phyloP scores from a whole-genome alignment of 2,113 vertebrate genomes.

The Etia nguti region DNA sequence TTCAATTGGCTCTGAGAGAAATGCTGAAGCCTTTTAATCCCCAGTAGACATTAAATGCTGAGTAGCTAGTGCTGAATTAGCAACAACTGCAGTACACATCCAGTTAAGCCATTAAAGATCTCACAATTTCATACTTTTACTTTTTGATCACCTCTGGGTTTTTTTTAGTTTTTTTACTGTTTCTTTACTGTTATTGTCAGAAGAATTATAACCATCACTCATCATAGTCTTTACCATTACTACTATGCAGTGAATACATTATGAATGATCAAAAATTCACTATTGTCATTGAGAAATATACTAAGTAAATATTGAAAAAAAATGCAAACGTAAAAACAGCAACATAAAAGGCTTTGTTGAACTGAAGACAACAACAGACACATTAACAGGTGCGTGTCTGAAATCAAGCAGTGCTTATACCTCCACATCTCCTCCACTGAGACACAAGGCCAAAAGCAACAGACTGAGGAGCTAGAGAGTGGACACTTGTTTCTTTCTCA shows the following conservation, averaged over 20 bases:
- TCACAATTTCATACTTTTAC: not conserved
- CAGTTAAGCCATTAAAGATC: not conserved
- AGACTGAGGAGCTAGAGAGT: not conserved
- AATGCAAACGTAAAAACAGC: not conserved
- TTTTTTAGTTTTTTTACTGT: fast-evolving
- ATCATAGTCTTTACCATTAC: not conserved
- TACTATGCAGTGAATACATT: not conserved
- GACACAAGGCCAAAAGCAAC: conserved; percentile 17
- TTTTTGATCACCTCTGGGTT: too few species aligned
- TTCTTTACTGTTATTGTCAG: not conserved
- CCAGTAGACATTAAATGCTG: not conserved
- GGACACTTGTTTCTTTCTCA: not conserved
- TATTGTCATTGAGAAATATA: not conserved
- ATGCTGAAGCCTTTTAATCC: not conserved
- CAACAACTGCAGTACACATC: fast-evolving
- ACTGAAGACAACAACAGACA: not conserved
- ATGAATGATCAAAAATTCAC: not conserved
- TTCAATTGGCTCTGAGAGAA: not conserved
- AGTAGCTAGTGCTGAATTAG: not conserved
- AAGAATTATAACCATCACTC: fast-evolving
- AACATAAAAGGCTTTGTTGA: not conserved
- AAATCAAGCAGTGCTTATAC: not conserved
- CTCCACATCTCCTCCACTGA: not conserved
- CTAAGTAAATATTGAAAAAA: not conserved
- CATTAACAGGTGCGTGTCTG: not conserved